Percentiles rank a stretch among this genome's conserved stretches.
Conservation (phyloP, 2,888 invertebrate species). For the Psococerastis gibbosa region DNA sequence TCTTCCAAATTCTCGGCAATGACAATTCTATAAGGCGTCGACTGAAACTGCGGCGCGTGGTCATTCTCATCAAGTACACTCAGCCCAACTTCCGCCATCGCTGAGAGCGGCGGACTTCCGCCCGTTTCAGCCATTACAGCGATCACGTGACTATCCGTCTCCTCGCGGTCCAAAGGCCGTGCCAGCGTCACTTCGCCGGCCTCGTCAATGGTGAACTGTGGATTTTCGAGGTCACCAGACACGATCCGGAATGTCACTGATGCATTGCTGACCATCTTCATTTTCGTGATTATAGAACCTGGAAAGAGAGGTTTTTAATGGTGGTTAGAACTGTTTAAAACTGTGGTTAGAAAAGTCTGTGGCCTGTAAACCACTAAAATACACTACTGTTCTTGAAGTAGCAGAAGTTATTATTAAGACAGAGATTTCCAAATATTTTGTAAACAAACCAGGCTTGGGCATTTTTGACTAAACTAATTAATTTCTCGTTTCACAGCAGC, state of each 20-base stretch:
- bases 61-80: conserved; percentile 82
- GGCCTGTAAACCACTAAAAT: conserved; percentile 5
- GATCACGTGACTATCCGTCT: conserved; percentile 45
- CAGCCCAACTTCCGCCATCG: conserved; percentile 49
- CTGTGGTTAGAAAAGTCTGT: background rate
- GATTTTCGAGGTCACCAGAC: conserved; percentile 36
- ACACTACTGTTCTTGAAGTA: too few relatives aligned
- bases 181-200: conserved; percentile 55
- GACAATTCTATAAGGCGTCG: conserved; percentile 53
- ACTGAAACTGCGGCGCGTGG: conserved; percentile 72
- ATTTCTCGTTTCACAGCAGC: too few relatives aligned
- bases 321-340: too few relatives aligned
- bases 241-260: conserved; percentile 40
- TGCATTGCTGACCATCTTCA: conserved; percentile 43
- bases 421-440: too few relatives aligned
- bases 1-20: conserved; percentile 71
- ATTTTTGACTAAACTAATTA: too few relatives aligned
- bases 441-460: too few relatives aligned
- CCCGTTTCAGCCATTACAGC: conserved; percentile 51
- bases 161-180: conserved; percentile 57
- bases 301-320: too few relatives aligned
- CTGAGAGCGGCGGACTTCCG: conserved; percentile 49
- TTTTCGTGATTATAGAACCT: conserved; percentile 44
- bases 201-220: conserved; percentile 49
- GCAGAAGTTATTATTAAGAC: too few relatives aligned